phyloP scores from a whole-genome alignment of 2,888 invertebrate species.

The Bimastos eiseni region DNA sequence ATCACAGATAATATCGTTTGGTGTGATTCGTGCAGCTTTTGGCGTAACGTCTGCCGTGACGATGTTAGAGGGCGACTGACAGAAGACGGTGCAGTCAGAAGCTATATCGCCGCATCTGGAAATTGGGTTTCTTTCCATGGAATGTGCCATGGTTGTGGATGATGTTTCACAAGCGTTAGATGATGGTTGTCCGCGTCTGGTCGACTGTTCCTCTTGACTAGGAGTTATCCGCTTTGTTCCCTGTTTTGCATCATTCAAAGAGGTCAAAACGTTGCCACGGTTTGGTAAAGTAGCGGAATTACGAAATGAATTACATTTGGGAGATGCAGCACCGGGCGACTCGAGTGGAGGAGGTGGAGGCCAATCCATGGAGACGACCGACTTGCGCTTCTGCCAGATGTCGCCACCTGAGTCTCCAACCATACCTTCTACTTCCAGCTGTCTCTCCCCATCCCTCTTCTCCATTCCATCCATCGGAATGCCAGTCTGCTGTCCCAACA shows the following conservation, averaged over 20 bases:
- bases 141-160: not conserved
- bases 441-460: not conserved
- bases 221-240: not conserved
- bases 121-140: not conserved
- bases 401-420: not conserved
- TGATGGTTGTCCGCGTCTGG: not conserved
- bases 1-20: not conserved
- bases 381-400: not conserved
- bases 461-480: not conserved
- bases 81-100: not conserved
- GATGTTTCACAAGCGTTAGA: not conserved
- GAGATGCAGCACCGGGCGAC: not conserved
- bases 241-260: not conserved
- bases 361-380: conserved; percentile 13
- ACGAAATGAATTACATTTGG: not conserved
- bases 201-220: not conserved
- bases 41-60: not conserved
- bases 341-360: conserved; percentile 32
- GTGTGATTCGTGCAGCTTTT: not conserved
- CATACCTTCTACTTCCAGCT: not conserved
- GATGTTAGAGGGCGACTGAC: not conserved
- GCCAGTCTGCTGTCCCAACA: not conserved
- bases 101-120: not conserved
- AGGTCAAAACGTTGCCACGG: not conserved
- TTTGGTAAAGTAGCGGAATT: not conserved